These are phyloP conservation scores for Hermaeophaga mercurialis DNA, from an alignment of 2,888 invertebrate genomes.

Conservation along the genomic window DNA sequence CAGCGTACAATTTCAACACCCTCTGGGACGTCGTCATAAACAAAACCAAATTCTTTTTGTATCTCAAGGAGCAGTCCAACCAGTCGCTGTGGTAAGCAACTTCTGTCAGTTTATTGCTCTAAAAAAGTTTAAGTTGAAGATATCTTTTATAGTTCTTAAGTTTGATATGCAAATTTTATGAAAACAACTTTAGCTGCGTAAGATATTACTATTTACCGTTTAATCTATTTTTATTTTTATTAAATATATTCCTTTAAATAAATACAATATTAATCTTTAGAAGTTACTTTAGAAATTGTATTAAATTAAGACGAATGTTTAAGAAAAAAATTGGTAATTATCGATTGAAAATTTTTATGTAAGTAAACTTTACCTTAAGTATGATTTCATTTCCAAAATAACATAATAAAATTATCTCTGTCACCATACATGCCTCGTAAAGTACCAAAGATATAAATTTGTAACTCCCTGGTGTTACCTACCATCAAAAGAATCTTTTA, in stretches of 20 bases:
- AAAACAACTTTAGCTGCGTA: background rate
- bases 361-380: background rate
- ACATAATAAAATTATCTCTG: background rate
- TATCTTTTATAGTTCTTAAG: background rate
- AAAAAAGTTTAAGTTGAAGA: background rate
- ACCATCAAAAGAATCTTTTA: too few relatives aligned
- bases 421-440: background rate
- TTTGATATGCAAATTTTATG: background rate
- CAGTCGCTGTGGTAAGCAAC: conserved; percentile 45
- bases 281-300: too few relatives aligned
- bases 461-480: background rate
- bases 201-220: too few relatives aligned
- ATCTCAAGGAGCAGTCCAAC: conserved; percentile 50
- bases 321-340: too few relatives aligned
- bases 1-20: conserved; percentile 60
- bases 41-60: conserved; percentile 58
- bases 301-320: too few relatives aligned
- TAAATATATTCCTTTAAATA: too few relatives aligned
- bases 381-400: background rate
- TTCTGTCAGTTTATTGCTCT: background rate
- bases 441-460: background rate
- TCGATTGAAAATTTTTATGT: too few relatives aligned
- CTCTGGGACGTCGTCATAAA: conserved; percentile 59
- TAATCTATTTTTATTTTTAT: too few relatives aligned
- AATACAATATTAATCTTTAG: too few relatives aligned